A percentile compares a stretch with the other conserved stretches of the same genome.
phyloP scores from a whole-genome alignment of 2,797 vertebrate genomes.

The Anguilla obscura region DNA sequence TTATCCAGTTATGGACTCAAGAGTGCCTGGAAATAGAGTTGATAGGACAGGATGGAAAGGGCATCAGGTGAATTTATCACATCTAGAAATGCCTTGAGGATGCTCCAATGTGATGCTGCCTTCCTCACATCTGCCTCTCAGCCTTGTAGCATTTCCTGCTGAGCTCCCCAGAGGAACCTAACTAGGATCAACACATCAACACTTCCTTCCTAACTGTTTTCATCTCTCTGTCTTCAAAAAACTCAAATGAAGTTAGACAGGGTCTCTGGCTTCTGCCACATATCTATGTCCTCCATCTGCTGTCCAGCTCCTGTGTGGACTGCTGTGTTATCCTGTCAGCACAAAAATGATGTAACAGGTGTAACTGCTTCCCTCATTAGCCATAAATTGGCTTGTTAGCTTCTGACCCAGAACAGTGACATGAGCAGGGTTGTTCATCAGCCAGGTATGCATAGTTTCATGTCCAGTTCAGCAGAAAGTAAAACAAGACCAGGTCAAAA shows the following conservation, averaged over 20 bases:
- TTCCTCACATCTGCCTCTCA: background rate
- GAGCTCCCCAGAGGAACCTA: background rate
- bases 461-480: background rate
- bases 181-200: constrained; percentile 7
- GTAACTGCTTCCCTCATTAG: background rate
- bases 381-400: background rate
- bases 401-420: background rate
- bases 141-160: background rate
- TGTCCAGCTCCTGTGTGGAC: background rate
- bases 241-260: background rate
- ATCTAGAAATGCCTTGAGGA: background rate
- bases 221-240: background rate
- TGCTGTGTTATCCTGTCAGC: background rate
- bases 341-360: constrained; percentile 16
- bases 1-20: background rate
- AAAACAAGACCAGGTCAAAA: no score
- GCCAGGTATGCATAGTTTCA: background rate
- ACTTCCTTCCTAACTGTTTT: background rate
- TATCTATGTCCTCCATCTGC: background rate
- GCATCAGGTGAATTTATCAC: constrained; percentile 16
- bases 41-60: background rate
- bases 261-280: background rate
- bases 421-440: background rate
- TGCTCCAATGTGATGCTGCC: background rate
- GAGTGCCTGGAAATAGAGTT: background rate